These are phyloP conservation scores for Gymnothorax javanicus DNA, from an alignment of 2,797 vertebrate species.

Conservation along the genomic window DNA sequence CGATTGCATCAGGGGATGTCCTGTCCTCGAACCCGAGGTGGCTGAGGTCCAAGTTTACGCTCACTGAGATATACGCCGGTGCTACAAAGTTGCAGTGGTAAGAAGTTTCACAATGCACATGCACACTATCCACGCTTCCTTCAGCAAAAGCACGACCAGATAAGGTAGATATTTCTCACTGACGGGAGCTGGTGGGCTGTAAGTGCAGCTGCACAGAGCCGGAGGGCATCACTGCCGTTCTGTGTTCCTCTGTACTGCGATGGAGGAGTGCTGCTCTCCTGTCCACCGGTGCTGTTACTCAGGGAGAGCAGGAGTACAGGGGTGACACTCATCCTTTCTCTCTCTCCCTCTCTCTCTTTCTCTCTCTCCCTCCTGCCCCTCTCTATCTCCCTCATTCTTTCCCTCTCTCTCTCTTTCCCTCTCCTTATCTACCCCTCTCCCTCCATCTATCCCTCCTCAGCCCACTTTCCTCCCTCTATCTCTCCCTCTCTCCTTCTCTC, in stretches of 20 bases:
- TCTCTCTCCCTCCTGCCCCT: background rate
- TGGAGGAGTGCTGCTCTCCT: conserved; percentile 27
- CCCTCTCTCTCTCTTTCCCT: background rate
- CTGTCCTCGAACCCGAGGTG: no score
- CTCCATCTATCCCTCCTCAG: background rate
- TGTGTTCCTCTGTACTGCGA: no score
- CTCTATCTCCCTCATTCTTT: conserved; percentile 3
- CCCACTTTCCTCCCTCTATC: background rate
- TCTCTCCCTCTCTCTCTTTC: conserved; percentile 8
- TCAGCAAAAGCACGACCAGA: background rate
- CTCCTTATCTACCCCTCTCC: background rate
- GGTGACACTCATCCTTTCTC: background rate
- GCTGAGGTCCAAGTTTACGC: no score
- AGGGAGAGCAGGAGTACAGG: conserved; percentile 32
- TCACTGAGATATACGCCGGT: no score
- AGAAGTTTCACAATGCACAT: no score
- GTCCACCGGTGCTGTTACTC: conserved; percentile 24
- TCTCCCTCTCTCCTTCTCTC: no score
- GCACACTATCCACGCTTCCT: background rate
- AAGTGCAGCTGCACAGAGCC: background rate
- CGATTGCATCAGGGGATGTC: no score
- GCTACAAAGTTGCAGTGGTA: no score
- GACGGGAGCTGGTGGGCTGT: background rate
- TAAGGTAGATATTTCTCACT: background rate
- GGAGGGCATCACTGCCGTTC: conserved; percentile 32